A percentile compares a stretch with the other conserved stretches of the same genome.
Conservation (phyloP, 2,888 invertebrate species). For the Aphelenchoides bicaudatus region DNA sequence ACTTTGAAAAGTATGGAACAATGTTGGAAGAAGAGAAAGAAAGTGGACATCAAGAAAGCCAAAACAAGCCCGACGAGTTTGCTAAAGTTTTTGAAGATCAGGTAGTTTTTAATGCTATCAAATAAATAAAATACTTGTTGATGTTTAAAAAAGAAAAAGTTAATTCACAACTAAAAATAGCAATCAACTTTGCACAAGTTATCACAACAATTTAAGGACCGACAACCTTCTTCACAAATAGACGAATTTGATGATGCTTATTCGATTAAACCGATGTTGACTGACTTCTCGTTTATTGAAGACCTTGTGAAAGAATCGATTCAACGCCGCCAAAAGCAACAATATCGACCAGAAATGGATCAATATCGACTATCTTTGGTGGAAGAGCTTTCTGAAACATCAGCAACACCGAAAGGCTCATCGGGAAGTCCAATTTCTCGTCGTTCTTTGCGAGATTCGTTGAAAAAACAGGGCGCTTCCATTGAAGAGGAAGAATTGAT, state of each 20-base stretch:
- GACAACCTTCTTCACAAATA: too few relatives aligned
- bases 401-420: constrained; percentile 1
- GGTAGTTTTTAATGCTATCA: too few relatives aligned
- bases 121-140: too few relatives aligned
- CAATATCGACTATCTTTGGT: constrained; percentile 12
- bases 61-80: too few relatives aligned
- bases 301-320: constrained; percentile 10
- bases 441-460: neutral
- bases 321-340: neutral
- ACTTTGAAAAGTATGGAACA: constrained; percentile 7
- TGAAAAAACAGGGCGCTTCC: neutral
- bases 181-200: too few relatives aligned
- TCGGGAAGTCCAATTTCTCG: constrained; percentile 15
- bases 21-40: neutral
- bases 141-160: too few relatives aligned
- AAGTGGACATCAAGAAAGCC: too few relatives aligned
- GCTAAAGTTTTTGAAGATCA: too few relatives aligned
- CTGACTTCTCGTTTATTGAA: constrained; percentile 17
- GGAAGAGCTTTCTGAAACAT: constrained; percentile 18
- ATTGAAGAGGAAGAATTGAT: neutral
- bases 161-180: too few relatives aligned
- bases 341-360: constrained; percentile 10
- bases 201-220: too few relatives aligned
- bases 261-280: neutral
- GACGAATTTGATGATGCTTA: constrained; percentile 10